phyloP scores from a whole-genome alignment of 2,113 vertebrate species.

The Callocephalon fimbriatum region DNA sequence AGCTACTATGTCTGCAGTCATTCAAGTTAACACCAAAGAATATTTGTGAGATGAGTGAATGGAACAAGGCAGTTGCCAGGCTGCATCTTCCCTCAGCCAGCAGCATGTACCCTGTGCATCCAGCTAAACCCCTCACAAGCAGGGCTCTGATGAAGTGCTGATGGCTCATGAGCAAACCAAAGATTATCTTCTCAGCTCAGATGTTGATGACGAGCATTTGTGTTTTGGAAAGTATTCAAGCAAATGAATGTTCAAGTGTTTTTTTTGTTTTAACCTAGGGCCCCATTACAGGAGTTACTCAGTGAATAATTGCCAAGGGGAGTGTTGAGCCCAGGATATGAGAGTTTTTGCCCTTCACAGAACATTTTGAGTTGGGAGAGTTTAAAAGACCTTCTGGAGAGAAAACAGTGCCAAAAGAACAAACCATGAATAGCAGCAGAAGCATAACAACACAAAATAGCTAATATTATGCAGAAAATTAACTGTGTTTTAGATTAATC shows the following conservation, averaged over 20 bases:
- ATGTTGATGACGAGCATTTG: background rate
- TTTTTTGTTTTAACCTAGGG: background rate
- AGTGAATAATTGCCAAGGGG: background rate
- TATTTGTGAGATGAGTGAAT: background rate
- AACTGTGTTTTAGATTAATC: background rate
- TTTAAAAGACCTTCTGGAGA: background rate
- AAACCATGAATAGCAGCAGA: background rate
- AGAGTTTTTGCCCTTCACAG: background rate
- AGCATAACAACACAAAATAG: background rate
- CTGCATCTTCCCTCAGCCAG: background rate
- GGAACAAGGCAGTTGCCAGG: background rate
- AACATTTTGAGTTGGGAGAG: background rate
- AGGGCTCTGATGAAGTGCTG: background rate
- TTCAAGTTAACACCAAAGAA: background rate
- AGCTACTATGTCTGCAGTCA: background rate
- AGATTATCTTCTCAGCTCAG: slow-evolving; percentile 10
- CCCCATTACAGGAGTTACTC: background rate
- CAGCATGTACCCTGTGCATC: accelerated
- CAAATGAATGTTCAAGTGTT: background rate
- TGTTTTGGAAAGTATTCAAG: background rate
- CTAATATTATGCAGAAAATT: background rate
- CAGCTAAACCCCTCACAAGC: background rate
- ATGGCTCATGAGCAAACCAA: background rate
- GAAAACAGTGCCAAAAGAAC: background rate
- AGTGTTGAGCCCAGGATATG: background rate